phyloP scores from a whole-genome alignment of 2,888 invertebrate species.

The Meiosimyza platycephala region DNA sequence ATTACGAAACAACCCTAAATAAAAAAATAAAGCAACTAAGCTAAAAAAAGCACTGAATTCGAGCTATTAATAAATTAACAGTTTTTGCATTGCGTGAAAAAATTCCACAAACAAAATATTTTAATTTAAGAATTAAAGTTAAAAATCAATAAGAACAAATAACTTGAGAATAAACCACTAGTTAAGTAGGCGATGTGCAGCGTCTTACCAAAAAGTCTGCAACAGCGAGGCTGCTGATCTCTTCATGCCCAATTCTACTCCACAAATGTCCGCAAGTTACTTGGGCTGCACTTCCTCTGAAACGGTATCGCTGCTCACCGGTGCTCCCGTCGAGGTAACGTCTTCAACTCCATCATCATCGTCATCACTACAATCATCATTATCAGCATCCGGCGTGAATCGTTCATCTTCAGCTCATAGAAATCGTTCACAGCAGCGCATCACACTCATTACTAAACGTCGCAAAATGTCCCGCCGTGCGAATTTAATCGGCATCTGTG shows the following conservation, averaged over 20 bases:
- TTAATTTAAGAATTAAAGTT: not conserved
- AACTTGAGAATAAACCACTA: not conserved
- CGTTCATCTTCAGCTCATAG: constrained; percentile 42
- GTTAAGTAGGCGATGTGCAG: not conserved
- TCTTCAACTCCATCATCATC: constrained; percentile 15
- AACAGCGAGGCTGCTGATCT: not conserved
- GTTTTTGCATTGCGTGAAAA: too few species aligned
- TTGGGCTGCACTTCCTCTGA: constrained; percentile 42
- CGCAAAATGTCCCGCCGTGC: constrained; percentile 66
- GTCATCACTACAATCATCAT: constrained; percentile 10
- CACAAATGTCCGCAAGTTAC: constrained; percentile 17
- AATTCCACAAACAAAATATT: too few species aligned
- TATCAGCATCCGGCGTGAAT: not conserved
- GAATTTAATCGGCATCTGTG: constrained; percentile 67
- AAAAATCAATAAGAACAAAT: constrained; percentile 23
- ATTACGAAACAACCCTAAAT: not conserved
- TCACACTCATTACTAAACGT: constrained; percentile 56
- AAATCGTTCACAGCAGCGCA: constrained; percentile 57
- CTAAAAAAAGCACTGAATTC: too few species aligned
- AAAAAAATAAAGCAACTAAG: not conserved
- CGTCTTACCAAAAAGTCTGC: not conserved
- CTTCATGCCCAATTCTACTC: not conserved
- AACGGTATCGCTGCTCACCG: constrained; percentile 55
- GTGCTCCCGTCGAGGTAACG: constrained; percentile 44
- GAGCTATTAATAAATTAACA: too few species aligned